These are phyloP conservation scores for Hetaerina americana DNA, from an alignment of 1,140 invertebrate genomes.

Conservation along the genomic window DNA sequence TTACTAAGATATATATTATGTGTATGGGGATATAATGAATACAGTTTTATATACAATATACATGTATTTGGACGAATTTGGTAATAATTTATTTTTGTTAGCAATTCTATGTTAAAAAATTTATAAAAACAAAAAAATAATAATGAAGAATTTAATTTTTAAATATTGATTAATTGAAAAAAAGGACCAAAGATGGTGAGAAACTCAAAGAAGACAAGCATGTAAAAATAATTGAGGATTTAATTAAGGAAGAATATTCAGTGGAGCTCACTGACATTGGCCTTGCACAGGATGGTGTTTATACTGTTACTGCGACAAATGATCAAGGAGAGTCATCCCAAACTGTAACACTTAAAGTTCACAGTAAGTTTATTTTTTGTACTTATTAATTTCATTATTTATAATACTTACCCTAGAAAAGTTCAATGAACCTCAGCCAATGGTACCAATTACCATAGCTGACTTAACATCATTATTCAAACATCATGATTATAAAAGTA, in stretches of 20 bases:
- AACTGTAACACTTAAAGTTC: constrained; percentile 55
- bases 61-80: too few species aligned
- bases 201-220: constrained; percentile 41
- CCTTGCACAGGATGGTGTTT: constrained; percentile 64
- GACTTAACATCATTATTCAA: too few species aligned
- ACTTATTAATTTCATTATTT: constrained; percentile 6
- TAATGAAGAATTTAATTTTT: too few species aligned
- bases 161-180: too few species aligned
- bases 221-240: constrained; percentile 45
- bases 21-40: too few species aligned
- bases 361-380: constrained; percentile 45
- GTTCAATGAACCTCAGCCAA: constrained; percentile 2
- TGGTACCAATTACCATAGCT: too few species aligned
- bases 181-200: constrained; percentile 46
- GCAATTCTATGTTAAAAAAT: too few species aligned
- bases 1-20: too few species aligned
- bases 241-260: constrained; percentile 46
- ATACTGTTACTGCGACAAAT: constrained; percentile 60
- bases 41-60: too few species aligned
- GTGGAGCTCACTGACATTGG: constrained; percentile 52
- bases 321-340: constrained; percentile 54
- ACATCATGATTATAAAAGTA: neutral
- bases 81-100: too few species aligned
- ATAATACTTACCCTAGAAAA: neutral
- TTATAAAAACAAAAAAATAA: too few species aligned